Conservation (phyloP, 1,140 invertebrate species). For the Hestina assimilis region DNA sequence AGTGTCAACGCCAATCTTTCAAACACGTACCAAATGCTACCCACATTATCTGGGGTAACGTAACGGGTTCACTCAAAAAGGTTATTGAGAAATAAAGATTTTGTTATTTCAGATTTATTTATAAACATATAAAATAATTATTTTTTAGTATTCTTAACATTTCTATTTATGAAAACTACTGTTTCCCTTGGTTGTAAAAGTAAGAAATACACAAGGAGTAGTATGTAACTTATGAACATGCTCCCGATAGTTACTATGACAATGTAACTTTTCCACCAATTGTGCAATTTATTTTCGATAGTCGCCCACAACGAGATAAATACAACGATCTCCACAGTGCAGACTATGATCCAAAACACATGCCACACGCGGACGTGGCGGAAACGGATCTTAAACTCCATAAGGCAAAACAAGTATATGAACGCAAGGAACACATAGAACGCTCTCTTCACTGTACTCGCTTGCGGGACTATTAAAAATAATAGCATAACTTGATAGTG, state of each 20-base stretch:
- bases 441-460: constrained; percentile 72
- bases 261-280: constrained; percentile 80
- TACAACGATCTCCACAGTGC: constrained; percentile 81
- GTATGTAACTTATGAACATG: constrained; percentile 71
- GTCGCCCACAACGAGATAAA: constrained; percentile 83
- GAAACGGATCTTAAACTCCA: constrained; percentile 87
- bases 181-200: constrained; percentile 78
- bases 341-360: constrained; percentile 81
- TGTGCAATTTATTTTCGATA: constrained; percentile 78
- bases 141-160: constrained; percentile 13
- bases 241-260: constrained; percentile 76
- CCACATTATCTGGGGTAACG: not conserved
- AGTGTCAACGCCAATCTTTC: constrained; percentile 18
- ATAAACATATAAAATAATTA: constrained; percentile 12
- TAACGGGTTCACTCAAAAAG: not conserved
- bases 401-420: constrained; percentile 85
- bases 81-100: not conserved
- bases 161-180: constrained; percentile 56
- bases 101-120: not conserved
- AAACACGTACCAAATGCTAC: constrained; percentile 10
- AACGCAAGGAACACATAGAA: constrained; percentile 84
- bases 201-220: constrained; percentile 78
- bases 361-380: constrained; percentile 83
- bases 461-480: constrained; percentile 80
- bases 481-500: constrained; percentile 81